Conservation (phyloP, 2,888 invertebrate genomes). For the Strigamia transsilvanica region DNA sequence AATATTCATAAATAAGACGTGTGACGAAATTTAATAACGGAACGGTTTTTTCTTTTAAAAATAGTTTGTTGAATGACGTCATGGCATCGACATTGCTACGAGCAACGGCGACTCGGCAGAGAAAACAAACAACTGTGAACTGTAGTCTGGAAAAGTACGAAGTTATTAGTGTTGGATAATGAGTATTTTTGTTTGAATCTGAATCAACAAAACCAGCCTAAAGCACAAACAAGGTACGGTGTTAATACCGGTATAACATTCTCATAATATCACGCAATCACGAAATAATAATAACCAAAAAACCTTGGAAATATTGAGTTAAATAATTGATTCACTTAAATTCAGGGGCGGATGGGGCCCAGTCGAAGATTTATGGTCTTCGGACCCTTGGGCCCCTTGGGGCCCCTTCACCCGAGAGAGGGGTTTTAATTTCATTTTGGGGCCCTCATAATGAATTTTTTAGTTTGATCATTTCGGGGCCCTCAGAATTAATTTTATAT, state of each 20-base stretch:
- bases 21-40: conserved; percentile 11
- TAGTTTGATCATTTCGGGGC: too few species aligned
- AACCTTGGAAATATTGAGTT: too few species aligned
- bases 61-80: neutral
- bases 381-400: too few species aligned
- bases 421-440: too few species aligned
- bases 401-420: too few species aligned
- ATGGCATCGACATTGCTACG: neutral
- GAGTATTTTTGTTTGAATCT: neutral
- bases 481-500: too few species aligned
- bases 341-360: too few species aligned
- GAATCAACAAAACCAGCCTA: neutral
- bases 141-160: neutral
- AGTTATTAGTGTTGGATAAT: neutral
- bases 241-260: neutral
- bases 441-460: too few species aligned
- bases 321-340: too few species aligned
- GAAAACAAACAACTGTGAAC: conserved; percentile 6
- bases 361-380: too few species aligned
- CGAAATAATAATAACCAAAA: too few species aligned
- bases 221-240: neutral
- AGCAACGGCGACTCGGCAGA: conserved; percentile 1
- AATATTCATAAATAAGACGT: neutral
- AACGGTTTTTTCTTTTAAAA: neutral
- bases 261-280: neutral